Evolutionary conservation across 2,888 invertebrate genomes (phyloP).

Genomic region (Furcula furcula): DNA sequence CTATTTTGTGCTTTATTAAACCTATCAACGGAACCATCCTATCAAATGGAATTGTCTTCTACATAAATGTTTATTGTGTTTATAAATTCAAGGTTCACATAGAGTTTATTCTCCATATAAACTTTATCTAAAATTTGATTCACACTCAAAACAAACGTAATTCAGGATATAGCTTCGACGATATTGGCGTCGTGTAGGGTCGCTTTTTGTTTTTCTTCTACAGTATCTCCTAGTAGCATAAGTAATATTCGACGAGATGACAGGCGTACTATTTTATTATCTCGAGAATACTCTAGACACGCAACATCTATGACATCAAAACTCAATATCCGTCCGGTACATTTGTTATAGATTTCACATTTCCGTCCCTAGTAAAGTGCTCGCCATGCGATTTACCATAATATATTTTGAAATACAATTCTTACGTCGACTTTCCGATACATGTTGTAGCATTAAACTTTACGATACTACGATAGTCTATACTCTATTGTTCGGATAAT

Average conservation of each 20-base stretch:
- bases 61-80: not conserved
- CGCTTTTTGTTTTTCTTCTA: conserved; percentile 20
- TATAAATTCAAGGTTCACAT: not conserved
- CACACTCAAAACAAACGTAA: conserved; percentile 5
- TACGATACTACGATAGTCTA: conserved; percentile 43
- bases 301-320: conserved; percentile 67
- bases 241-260: conserved; percentile 27
- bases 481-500: conserved; percentile 45
- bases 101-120: conserved; percentile 3
- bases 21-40: too few relatives aligned
- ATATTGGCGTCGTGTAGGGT: conserved; percentile 1
- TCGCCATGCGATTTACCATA: conserved; percentile 43
- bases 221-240: conserved; percentile 22
- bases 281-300: conserved; percentile 56
- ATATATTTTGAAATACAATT: conserved; percentile 58
- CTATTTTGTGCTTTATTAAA: too few relatives aligned
- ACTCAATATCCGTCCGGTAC: conserved; percentile 68
- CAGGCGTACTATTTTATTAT: conserved; percentile 64
- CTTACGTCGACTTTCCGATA: conserved; percentile 52
- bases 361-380: conserved; percentile 50
- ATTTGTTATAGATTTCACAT: conserved; percentile 69
- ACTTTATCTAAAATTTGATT: conserved; percentile 1
- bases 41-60: not conserved
- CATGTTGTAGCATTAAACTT: conserved; percentile 54
- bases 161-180: not conserved